Percentiles rank a stretch among this genome's conserved stretches.
Conservation (phyloP, 2,888 invertebrate genomes). For the Argyresthia goedartella region DNA sequence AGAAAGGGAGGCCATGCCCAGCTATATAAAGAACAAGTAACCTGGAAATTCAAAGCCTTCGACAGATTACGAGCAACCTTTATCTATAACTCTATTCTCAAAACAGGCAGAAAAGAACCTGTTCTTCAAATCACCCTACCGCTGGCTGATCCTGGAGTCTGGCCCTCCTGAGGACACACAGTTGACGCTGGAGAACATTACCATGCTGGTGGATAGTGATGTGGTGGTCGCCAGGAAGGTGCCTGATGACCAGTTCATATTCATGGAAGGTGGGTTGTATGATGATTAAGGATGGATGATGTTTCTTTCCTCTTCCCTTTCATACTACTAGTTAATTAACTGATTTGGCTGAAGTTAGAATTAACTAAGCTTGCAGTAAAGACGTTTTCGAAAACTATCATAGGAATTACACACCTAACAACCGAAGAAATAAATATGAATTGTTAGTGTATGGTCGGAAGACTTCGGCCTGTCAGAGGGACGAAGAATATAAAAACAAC, state of each 20-base stretch:
- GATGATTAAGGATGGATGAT: not conserved
- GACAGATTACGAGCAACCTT: too few relatives aligned
- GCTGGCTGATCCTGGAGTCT: slow-evolving; percentile 50
- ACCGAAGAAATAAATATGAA: too few relatives aligned
- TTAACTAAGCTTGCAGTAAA: too few relatives aligned
- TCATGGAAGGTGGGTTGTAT: slow-evolving; percentile 35
- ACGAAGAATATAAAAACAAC: too few relatives aligned
- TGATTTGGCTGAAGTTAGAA: not conserved
- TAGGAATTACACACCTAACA: too few relatives aligned
- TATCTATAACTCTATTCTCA: not conserved
- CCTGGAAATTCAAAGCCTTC: too few relatives aligned
- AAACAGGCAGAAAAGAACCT: slow-evolving; percentile 46
- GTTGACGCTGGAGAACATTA: slow-evolving; percentile 19
- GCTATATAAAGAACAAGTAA: too few relatives aligned
- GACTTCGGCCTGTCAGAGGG: too few relatives aligned
- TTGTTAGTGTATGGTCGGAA: too few relatives aligned
- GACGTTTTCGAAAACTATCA: too few relatives aligned
- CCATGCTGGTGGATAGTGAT: slow-evolving; percentile 61
- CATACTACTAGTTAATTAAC: not conserved
- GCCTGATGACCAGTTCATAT: slow-evolving; percentile 21
- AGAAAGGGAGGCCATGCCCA: too few relatives aligned
- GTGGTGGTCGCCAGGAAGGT: slow-evolving; percentile 41
- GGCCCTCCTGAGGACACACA: slow-evolving; percentile 7
- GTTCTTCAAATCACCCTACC: slow-evolving; percentile 60
- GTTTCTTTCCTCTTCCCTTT: not conserved